A percentile compares a stretch with the other conserved stretches of the same genome.
Evolutionary conservation across 2,113 vertebrate genomes (phyloP).

Genomic region (Corvus moneduloides): DNA sequence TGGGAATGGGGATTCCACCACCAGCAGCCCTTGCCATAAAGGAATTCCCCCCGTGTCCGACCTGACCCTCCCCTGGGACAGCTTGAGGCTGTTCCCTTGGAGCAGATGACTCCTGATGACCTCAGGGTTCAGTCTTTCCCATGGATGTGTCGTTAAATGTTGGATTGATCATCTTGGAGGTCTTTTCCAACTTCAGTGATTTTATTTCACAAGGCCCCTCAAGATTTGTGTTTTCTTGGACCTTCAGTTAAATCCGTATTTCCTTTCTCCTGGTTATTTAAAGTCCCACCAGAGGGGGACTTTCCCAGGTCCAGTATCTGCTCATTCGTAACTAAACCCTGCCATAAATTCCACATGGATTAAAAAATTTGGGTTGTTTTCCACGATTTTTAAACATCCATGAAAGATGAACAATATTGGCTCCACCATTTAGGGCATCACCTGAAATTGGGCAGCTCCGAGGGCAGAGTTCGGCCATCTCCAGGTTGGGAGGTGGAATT

Average conservation of each 20-base stretch:
- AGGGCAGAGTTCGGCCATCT: background rate
- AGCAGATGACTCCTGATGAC: background rate
- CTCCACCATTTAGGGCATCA: rapidly evolving
- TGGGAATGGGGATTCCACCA: background rate
- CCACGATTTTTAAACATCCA: rapidly evolving
- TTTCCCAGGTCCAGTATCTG: rapidly evolving
- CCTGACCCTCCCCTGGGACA: background rate
- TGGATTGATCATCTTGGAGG: background rate
- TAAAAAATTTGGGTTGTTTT: background rate
- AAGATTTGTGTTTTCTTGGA: background rate
- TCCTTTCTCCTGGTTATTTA: background rate
- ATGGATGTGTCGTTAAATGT: rapidly evolving
- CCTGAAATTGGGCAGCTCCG: background rate
- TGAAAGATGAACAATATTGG: no score
- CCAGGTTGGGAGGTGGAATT: background rate
- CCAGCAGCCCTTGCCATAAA: rapidly evolving
- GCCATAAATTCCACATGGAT: rapidly evolving
- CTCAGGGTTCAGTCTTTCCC: background rate
- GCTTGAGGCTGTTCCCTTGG: background rate
- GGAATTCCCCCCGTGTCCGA: rapidly evolving
- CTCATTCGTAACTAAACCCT: background rate
- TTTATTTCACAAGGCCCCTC: background rate
- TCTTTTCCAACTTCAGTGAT: rapidly evolving
- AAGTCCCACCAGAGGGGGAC: background rate
- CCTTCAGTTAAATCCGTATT: background rate